Base-by-base conservation (phyloP, 2,113 vertebrate genomes). In the Amphiprion percula region DNA sequence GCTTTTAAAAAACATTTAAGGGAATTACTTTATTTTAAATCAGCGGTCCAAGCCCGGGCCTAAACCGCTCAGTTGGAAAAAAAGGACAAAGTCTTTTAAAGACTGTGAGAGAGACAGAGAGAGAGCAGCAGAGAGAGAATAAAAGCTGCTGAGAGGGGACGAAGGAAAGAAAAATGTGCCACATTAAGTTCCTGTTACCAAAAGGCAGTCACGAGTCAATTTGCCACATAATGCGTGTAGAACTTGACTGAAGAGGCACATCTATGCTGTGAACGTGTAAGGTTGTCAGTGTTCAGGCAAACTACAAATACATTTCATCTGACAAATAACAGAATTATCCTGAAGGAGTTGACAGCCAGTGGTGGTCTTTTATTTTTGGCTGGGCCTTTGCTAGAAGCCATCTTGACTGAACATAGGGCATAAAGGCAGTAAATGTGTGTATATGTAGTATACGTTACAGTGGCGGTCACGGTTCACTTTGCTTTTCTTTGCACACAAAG, bases 1-100 rank as follows among this genome's bases (percentile, higher is more conserved):
- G 92, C 91, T 95, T 94, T 95, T 93, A 93, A 94, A 93, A 94
- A 94, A 92, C 92, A 94, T 94, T 94, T 94, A 94, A 93, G 87
- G 85, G 88, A 94, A 94, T 92, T 93, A 92, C 92, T 93, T 94
- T 94, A 87, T 89, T 88, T 84, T 41, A 86, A 83, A 85, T 91
- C 92, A 91, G 92, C 88, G 80, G 84, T 92, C 87, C 87, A 90
- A 91, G 87, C 91, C 80, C 90, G 77, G 88, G 85, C 92, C 80
- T 90, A 68, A 88, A 80, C 79, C 89, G 75, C 80, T 94, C 91
- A 91, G 71, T 88, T 92, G 91, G 89, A 93, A 93, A 93, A 85
- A 82, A 80, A 68, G 77, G 82, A 81, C 82, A 83, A 30, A 83
- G 79, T 84, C 58, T 80, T 83, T 84, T 80, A 84, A 81, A 71